Conservation (phyloP, 2,797 vertebrate genomes). For the Hypotaenidia okinawae region DNA sequence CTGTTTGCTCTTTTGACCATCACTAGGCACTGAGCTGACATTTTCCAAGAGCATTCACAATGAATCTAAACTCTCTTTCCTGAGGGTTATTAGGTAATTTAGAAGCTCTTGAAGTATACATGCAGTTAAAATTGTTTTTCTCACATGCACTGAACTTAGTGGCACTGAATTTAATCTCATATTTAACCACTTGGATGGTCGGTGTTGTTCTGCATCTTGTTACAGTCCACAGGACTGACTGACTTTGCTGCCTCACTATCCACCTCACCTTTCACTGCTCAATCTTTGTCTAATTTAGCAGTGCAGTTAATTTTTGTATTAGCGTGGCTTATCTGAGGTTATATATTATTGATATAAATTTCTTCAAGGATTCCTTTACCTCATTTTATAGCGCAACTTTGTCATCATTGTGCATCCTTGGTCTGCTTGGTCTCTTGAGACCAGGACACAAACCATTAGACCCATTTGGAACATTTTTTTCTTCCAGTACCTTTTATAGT, state of each 20-base stretch:
- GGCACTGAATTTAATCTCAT: neutral
- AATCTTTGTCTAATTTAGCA: constrained; percentile 34
- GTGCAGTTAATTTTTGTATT: constrained; percentile 33
- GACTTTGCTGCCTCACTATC: neutral
- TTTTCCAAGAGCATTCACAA: neutral
- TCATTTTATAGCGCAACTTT: neutral
- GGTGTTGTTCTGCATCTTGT: neutral
- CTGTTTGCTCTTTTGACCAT: constrained; percentile 36
- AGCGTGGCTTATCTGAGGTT: neutral
- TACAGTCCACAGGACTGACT: neutral
- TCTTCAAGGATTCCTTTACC: neutral
- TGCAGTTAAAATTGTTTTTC: constrained; percentile 31
- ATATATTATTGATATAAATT: neutral
- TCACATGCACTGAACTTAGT: neutral
- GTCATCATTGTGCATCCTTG: neutral
- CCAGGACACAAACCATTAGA: neutral
- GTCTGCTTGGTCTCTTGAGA: neutral
- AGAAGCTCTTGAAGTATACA: constrained; percentile 26
- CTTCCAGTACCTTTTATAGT: neutral
- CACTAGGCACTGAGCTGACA: constrained; percentile 18
- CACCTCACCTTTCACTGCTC: neutral
- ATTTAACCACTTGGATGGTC: neutral
- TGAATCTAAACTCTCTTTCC: constrained; percentile 45
- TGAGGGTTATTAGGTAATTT: constrained; percentile 49
- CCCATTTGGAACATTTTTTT: neutral